phyloP scores from a whole-genome alignment of 2,113 vertebrate genomes.

The Tichodroma muraria region DNA sequence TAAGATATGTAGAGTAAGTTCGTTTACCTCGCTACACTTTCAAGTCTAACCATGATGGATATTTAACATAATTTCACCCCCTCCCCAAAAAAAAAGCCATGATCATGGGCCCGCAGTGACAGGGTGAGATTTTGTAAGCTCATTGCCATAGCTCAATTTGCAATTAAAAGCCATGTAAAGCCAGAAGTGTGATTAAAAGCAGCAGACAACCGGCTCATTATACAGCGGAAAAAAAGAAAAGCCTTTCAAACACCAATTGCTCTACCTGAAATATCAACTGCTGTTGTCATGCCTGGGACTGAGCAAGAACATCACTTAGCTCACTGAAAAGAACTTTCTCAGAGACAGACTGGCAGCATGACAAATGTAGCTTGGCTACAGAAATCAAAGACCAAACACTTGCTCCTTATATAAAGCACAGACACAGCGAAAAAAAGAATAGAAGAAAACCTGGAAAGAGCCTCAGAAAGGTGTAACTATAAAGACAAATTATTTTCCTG shows the following conservation, averaged over 20 bases:
- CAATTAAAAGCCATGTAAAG: constrained; percentile 31
- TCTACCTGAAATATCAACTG: constrained; percentile 30
- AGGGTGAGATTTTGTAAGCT: background rate
- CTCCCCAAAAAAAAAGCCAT: background rate
- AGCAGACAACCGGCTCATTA: constrained; percentile 32
- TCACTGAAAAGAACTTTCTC: constrained; percentile 15
- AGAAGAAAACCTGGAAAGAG: background rate
- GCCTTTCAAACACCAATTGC: constrained; percentile 12
- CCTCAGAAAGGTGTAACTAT: background rate
- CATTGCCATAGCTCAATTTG: background rate
- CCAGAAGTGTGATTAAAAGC: constrained; percentile 5
- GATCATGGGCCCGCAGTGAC: background rate
- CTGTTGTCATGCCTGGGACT: constrained; percentile 5
- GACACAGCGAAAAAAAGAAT: background rate
- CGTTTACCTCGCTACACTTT: background rate
- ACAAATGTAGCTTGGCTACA: background rate
- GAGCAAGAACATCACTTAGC: constrained; percentile 1
- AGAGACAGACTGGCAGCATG: constrained; percentile 8
- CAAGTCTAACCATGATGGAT: background rate
- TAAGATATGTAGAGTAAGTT: background rate
- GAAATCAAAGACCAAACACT: constrained; percentile 11
- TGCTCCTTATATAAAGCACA: background rate
- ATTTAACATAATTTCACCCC: background rate
- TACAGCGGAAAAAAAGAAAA: constrained; percentile 15
- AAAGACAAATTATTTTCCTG: background rate